Base-by-base conservation (phyloP, 2,888 invertebrate genomes). In the Stenichneumon culpator region DNA sequence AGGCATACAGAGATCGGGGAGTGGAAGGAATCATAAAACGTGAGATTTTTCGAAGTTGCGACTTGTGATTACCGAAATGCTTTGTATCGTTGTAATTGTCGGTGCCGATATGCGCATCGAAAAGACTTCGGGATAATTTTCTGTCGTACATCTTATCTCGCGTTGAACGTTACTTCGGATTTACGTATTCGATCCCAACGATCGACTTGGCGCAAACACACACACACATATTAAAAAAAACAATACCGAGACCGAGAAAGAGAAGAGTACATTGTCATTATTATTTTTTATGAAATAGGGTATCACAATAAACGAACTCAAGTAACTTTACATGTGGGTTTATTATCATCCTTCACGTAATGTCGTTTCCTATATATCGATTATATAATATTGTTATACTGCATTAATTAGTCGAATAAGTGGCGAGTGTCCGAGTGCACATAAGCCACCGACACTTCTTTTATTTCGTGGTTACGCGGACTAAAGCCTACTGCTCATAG, bases 261-360 rank as follows among this genome's bases (percentile, higher is more conserved):
- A 82, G 85, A 54, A 82, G 85, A 85, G 79, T 90, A 91, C 89
- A 90, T 89, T 89, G 87, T 88, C 88, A 91, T 91, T 91, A 90
- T 92, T 92, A 91, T 92, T 92, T 92, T 92, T 89, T 91, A 92
- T 90, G 89, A 90, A 89, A 90, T 92, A 91, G 89, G 89, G 82
- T 90, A 91, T 89, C 87, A 88, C 86, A 91, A 92, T 91, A 92
- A 92, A 92, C 89, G 87, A 91, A 89, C 84, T 87, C 82, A 87
- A 85, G 83, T 87, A 87, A 87, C 57, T 79, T 85, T 75, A 75
- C 25, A 57, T 57, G 44, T 16, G 65, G 22, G 16, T 79, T 72
- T 79, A 44, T 52, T 73, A 73, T 54, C 28, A 32, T n/a, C 36
- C 52, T 25, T 65, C 11, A 19, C 16, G 3, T 16, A 16, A 14